A percentile compares a stretch with the other conserved stretches of the same genome.
Evolutionary conservation across 2,797 vertebrate species (phyloP).

Genomic region (Harpagifer antarcticus): DNA sequence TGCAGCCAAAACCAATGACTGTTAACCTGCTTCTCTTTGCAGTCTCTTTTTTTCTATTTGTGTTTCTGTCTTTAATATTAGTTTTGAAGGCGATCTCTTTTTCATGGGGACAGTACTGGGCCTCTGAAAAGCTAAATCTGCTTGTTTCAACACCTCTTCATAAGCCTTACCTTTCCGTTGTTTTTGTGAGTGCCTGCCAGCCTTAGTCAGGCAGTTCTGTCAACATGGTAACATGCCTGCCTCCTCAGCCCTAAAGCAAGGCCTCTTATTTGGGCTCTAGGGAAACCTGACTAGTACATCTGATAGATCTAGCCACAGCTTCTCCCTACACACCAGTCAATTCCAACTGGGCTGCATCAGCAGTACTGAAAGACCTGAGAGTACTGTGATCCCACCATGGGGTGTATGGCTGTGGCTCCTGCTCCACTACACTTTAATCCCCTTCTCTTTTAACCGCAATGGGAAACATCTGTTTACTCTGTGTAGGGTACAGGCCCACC

Average conservation of each 20-base stretch:
- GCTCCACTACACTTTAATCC: slow-evolving; percentile 81
- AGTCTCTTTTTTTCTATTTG: not conserved
- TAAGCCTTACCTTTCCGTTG: slow-evolving; percentile 60
- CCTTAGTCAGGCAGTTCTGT: slow-evolving; percentile 54
- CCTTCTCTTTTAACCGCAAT: slow-evolving; percentile 84
- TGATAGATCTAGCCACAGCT: slow-evolving; percentile 45
- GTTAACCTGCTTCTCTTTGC: slow-evolving; percentile 11
- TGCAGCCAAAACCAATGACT: slow-evolving; percentile 31
- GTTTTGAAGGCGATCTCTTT: slow-evolving; percentile 53
- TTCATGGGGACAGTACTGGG: slow-evolving; percentile 38
- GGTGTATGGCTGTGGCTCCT: slow-evolving; percentile 73
- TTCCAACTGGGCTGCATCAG: slow-evolving; percentile 75
- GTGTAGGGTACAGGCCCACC: slow-evolving; percentile 81
- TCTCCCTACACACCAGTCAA: slow-evolving; percentile 52
- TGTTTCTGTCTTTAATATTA: slow-evolving; percentile 36
- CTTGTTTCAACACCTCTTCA: slow-evolving; percentile 85
- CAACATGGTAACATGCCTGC: slow-evolving; percentile 57
- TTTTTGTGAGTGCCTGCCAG: slow-evolving; percentile 61
- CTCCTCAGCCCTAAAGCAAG: slow-evolving; percentile 41
- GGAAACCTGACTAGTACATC: slow-evolving; percentile 40
- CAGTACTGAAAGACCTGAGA: slow-evolving; percentile 75
- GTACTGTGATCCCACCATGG: slow-evolving; percentile 80
- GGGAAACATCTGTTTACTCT: slow-evolving; percentile 84
- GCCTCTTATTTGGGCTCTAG: slow-evolving; percentile 48
- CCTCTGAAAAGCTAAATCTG: slow-evolving; percentile 66